A percentile compares a stretch with the other conserved stretches of the same genome.
These are phyloP conservation scores for Thymelicus sylvestris DNA, from an alignment of 2,888 invertebrate genomes.

Conservation along the genomic window DNA sequence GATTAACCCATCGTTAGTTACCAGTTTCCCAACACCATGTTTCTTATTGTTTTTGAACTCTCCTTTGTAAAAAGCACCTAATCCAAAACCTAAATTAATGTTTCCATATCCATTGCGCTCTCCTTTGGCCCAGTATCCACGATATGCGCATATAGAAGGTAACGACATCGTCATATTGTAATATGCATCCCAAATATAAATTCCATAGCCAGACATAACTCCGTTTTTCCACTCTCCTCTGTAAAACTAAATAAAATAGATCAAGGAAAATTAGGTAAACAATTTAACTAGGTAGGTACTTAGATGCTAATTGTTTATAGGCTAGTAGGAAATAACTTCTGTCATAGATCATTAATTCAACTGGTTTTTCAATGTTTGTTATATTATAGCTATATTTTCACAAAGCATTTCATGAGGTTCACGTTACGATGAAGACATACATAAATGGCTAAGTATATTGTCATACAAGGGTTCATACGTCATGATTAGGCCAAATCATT, in stretches of 20 bases:
- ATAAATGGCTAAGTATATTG: too few species aligned
- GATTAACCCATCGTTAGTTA: constrained; percentile 83
- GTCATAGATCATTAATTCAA: too few species aligned
- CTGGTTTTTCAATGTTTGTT: too few species aligned
- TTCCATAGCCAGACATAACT: constrained; percentile 84
- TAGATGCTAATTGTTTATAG: too few species aligned
- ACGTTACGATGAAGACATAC: too few species aligned
- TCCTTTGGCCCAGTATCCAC: constrained; percentile 84
- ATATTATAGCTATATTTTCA: too few species aligned
- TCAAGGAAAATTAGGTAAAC: not conserved
- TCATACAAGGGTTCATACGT: constrained; percentile 52
- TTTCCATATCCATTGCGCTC: constrained; percentile 79
- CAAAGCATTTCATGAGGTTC: too few species aligned
- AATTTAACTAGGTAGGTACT: not conserved
- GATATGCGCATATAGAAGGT: constrained; percentile 79
- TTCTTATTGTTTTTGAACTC: constrained; percentile 83
- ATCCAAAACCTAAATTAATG: constrained; percentile 76
- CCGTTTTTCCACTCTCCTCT: constrained; percentile 85
- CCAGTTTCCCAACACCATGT: constrained; percentile 81
- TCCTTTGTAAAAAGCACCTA: constrained; percentile 84
- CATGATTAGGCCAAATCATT: constrained; percentile 86
- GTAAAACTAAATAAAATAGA: constrained; percentile 74
- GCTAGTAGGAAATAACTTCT: too few species aligned
- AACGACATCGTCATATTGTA: constrained; percentile 81
- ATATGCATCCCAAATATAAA: constrained; percentile 84